Evolutionary conservation across 2,797 vertebrate genomes (phyloP).

Genomic region (Smutsia temminckii): DNA sequence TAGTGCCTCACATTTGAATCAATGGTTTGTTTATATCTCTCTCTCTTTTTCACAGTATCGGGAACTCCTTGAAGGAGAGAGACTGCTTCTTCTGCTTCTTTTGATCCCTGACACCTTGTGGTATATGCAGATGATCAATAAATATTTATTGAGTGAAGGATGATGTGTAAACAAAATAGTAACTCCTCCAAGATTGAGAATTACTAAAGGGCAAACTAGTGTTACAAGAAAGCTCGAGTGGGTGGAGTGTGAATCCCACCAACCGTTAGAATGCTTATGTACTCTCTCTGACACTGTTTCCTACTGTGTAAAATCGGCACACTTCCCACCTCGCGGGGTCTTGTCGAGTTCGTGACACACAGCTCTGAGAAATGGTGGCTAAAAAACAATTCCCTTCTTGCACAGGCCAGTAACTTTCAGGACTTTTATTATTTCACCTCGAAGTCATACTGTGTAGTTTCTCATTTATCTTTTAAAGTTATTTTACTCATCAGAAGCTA

Average conservation of each 20-base stretch:
- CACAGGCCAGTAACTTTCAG: not conserved
- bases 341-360: not conserved
- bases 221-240: not conserved
- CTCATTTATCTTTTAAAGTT: not conserved
- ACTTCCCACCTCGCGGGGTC: not conserved
- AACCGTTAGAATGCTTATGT: not conserved
- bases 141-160: not conserved
- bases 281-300: not conserved
- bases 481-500: not conserved
- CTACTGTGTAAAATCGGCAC: not conserved
- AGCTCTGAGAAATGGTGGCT: not conserved
- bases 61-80: not conserved
- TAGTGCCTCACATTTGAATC: not conserved
- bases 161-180: not conserved
- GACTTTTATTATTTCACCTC: not conserved
- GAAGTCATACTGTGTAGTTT: not conserved
- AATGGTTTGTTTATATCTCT: not conserved
- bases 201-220: not conserved
- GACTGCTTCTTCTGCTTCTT: not conserved
- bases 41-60: not conserved
- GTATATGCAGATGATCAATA: not conserved
- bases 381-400: not conserved
- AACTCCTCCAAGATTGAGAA: not conserved
- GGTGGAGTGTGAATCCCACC: not conserved
- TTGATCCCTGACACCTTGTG: not conserved